Conservation (phyloP, 1,140 invertebrate species). For the Latrodectus geometricus region DNA sequence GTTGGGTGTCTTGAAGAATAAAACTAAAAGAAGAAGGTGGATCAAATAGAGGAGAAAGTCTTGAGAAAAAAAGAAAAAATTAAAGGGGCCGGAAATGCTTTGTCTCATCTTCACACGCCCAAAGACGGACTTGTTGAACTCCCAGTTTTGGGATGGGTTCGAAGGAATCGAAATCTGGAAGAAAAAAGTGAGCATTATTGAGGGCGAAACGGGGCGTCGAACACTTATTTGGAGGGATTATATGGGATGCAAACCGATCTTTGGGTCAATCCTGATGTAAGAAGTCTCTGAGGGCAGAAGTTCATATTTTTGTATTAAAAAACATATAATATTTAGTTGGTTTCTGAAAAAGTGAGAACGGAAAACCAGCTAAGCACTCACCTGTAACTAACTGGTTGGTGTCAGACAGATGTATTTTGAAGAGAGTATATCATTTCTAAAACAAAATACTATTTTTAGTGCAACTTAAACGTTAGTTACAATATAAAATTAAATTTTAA, state of each 20-base stretch:
- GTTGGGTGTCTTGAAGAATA: neutral
- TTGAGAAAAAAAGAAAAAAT: neutral
- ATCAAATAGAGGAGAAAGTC: conserved; percentile 16
- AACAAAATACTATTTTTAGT: too few species aligned
- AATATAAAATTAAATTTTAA: too few species aligned
- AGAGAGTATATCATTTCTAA: too few species aligned
- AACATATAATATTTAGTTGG: too few species aligned
- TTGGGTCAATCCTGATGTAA: neutral
- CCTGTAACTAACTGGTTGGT: too few species aligned
- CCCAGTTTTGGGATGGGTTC: conserved; percentile 20
- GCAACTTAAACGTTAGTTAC: too few species aligned
- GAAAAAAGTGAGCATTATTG: neutral
- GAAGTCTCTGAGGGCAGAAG: neutral
- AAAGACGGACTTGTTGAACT: conserved; percentile 38
- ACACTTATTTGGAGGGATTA: conserved; percentile 5
- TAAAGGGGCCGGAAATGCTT: conserved; percentile 41
- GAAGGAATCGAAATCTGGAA: neutral
- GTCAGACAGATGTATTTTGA: too few species aligned
- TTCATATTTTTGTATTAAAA: too few species aligned
- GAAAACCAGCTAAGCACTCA: too few species aligned
- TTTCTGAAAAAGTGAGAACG: too few species aligned
- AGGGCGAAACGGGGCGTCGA: conserved; percentile 15
- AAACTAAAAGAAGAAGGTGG: neutral
- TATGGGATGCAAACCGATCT: neutral
- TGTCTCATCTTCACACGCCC: conserved; percentile 32